Conservation (phyloP, 92 coral and sea anemone species). For the Blastomussa wellsi region DNA sequence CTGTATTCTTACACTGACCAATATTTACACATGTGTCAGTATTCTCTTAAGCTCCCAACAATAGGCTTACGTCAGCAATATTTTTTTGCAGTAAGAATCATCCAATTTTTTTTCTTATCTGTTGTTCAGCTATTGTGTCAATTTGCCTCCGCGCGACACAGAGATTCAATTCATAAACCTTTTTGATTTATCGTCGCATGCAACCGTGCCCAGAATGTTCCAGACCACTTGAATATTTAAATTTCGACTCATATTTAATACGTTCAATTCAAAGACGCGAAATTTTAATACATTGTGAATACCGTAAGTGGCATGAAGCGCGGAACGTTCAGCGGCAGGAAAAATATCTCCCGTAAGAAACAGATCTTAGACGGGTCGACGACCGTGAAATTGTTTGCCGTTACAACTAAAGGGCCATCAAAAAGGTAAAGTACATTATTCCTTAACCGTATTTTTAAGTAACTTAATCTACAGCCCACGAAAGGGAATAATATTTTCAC, state of each 20-base stretch:
- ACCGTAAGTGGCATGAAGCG: background rate
- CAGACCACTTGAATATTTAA: conserved; percentile 35
- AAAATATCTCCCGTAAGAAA: background rate
- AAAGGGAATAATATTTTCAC: background rate
- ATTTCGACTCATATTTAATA: background rate
- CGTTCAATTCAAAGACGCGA: background rate
- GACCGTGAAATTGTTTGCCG: background rate
- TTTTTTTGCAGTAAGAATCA: background rate
- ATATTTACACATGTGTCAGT: conserved; percentile 19
- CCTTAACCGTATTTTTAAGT: background rate
- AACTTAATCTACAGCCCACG: background rate
- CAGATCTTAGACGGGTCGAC: background rate
- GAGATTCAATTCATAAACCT: background rate
- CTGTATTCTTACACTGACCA: background rate
- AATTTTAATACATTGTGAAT: background rate
- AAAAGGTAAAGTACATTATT: background rate
- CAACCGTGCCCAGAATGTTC: conserved; percentile 11
- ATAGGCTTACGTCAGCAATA: background rate
- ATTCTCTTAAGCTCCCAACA: background rate
- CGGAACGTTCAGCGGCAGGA: background rate
- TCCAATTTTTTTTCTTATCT: background rate
- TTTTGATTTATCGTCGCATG: conserved; percentile 12
- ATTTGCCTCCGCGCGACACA: conserved; percentile 13
- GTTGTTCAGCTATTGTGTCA: conserved; percentile 6
- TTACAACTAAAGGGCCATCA: background rate